These are phyloP conservation scores for Eupithecia subfuscata DNA, from an alignment of 2,888 invertebrate species.

Conservation along the genomic window DNA sequence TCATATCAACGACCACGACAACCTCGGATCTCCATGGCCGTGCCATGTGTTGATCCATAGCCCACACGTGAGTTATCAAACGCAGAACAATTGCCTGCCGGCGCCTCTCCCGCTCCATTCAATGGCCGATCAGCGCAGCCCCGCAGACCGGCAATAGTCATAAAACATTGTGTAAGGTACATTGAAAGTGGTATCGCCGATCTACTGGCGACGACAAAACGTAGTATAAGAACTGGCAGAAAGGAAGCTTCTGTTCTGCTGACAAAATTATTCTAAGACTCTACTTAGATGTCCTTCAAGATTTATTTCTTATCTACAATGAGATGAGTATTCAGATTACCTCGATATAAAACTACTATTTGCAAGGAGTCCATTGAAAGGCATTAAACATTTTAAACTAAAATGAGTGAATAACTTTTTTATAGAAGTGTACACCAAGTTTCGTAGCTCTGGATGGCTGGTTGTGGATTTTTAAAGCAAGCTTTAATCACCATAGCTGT, in stretches of 20 bases:
- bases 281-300: not conserved
- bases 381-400: not conserved
- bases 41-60: constrained; percentile 10
- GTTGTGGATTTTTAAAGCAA: not conserved
- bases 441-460: not conserved
- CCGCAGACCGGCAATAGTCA: constrained; percentile 40
- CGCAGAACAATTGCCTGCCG: constrained; percentile 22
- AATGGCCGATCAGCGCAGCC: constrained; percentile 29
- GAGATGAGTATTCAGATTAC: not conserved
- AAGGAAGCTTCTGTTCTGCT: not conserved
- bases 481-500: not conserved
- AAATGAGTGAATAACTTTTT: not conserved
- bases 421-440: not conserved
- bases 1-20: not conserved
- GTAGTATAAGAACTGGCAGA: constrained; percentile 2
- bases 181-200: constrained; percentile 43
- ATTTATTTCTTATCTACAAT: not conserved
- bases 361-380: not conserved
- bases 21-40: not conserved
- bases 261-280: not conserved
- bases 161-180: constrained; percentile 45
- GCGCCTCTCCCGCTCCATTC: constrained; percentile 39
- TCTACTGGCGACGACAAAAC: constrained; percentile 30
- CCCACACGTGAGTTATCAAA: constrained; percentile 23
- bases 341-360: not conserved